phyloP scores from a whole-genome alignment of 2,888 invertebrate genomes.

The Protonemura montana region DNA sequence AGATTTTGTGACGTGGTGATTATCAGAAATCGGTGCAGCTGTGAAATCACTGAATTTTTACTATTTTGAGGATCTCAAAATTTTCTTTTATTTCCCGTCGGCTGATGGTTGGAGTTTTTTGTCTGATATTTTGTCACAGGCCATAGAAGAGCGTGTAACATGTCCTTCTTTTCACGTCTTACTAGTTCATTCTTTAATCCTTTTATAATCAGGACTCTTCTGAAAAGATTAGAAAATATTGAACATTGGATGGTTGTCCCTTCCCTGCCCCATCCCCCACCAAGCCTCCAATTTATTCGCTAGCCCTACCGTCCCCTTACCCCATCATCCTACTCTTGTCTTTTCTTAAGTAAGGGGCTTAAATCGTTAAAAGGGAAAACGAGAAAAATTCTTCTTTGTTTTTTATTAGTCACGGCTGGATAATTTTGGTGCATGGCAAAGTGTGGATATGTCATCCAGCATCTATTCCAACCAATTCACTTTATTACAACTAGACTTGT shows the following conservation, averaged over 20 bases:
- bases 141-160: constrained; percentile 23
- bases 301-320: background rate
- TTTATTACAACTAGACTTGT: background rate
- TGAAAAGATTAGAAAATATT: constrained; percentile 42
- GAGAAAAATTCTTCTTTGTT: constrained; percentile 37
- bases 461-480: too few species aligned
- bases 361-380: constrained; percentile 41
- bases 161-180: constrained; percentile 29
- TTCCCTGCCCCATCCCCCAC: background rate
- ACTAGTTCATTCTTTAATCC: constrained; percentile 40
- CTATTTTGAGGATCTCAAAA: too few species aligned
- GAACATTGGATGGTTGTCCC: constrained; percentile 30
- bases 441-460: background rate
- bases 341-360: constrained; percentile 41
- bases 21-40: too few species aligned
- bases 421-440: background rate
- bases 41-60: too few species aligned
- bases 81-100: background rate
- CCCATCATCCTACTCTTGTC: constrained; percentile 32
- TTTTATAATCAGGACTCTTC: constrained; percentile 37
- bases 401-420: constrained; percentile 1
- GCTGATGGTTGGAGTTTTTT: background rate
- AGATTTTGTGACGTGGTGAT: too few species aligned
- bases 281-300: background rate
- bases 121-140: background rate